phyloP scores from a whole-genome alignment of 2,888 invertebrate genomes.

The Conchocele bisecta region DNA sequence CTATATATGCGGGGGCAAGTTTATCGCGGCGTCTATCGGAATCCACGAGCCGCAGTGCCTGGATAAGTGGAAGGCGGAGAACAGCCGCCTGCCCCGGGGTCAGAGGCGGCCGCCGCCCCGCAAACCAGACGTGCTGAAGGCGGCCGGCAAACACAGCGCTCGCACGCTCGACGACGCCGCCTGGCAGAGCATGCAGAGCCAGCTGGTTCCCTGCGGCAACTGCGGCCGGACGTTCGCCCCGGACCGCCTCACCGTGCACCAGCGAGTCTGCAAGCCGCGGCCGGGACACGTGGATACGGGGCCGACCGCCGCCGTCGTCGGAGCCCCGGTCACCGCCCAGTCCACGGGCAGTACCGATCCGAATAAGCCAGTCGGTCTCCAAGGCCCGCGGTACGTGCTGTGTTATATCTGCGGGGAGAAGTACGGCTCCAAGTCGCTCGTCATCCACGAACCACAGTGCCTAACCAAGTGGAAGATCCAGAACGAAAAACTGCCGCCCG shows the following conservation, averaged over 20 bases:
- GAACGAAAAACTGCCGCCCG: conserved; percentile 85
- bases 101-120: conserved; percentile 85
- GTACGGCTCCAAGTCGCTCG: conserved; percentile 86
- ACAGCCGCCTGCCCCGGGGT: conserved; percentile 85
- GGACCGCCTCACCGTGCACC: conserved; percentile 87
- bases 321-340: too few species aligned
- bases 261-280: conserved; percentile 78
- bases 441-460: conserved; percentile 88
- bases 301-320: too few species aligned
- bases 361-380: conserved; percentile 14
- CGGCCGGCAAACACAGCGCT: conserved; percentile 59
- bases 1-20: conserved; percentile 87
- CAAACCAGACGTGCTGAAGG: conserved; percentile 84
- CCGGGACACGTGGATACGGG: too few species aligned
- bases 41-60: conserved; percentile 89
- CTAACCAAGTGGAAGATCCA: conserved; percentile 86
- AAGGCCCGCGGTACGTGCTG: conserved; percentile 80
- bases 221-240: conserved; percentile 88
- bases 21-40: conserved; percentile 86
- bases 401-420: conserved; percentile 88
- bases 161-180: conserved; percentile 83
- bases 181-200: conserved; percentile 85
- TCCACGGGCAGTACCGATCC: too few species aligned
- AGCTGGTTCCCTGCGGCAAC: conserved; percentile 86
- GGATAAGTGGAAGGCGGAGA: conserved; percentile 86